Conservation (phyloP, 2,113 vertebrate genomes). For the Acrocephalus arundinaceus region DNA sequence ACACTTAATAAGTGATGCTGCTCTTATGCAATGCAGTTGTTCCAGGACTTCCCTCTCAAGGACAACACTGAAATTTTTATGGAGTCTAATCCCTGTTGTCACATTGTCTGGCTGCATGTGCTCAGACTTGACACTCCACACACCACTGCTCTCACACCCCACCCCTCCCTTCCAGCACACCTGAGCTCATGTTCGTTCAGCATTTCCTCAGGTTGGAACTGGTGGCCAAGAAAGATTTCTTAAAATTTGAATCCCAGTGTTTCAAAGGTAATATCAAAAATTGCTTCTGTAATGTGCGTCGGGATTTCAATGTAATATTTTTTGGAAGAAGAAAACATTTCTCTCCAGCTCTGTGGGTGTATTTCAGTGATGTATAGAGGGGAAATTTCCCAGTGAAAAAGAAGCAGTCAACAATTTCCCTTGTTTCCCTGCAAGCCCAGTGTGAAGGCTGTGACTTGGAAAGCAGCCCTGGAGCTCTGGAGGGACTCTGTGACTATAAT, state of each 20-base stretch:
- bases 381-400: not conserved
- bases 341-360: not conserved
- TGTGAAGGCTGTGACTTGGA: not conserved
- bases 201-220: not conserved
- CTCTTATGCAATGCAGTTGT: not conserved
- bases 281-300: not conserved
- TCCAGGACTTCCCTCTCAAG: not conserved
- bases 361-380: not conserved
- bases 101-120: not conserved
- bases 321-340: not conserved
- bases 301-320: not conserved
- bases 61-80: not conserved
- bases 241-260: not conserved
- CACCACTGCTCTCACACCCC: not conserved
- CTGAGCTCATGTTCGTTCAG: fast-evolving
- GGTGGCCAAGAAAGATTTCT: not conserved
- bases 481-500: not conserved
- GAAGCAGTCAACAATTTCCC: not conserved
- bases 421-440: not conserved
- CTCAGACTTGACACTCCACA: not conserved
- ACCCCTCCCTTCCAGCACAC: not conserved
- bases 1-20: not conserved
- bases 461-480: not conserved
- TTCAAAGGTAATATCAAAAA: not conserved
- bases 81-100: not conserved